These are phyloP conservation scores for Brachionus manjavacas DNA, from an alignment of 1,140 invertebrate genomes.

Conservation along the genomic window DNA sequence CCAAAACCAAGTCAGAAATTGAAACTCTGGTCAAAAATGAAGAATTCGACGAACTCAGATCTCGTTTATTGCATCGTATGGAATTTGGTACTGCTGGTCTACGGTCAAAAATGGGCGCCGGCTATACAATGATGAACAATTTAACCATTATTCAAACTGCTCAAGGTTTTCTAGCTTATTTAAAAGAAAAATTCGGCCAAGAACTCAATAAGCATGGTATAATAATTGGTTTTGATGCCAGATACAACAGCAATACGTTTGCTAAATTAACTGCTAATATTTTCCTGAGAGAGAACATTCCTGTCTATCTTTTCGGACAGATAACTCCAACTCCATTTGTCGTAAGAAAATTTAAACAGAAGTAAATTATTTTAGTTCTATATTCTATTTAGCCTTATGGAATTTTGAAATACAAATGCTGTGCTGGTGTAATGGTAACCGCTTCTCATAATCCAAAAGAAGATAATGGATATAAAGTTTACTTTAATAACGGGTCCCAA, in stretches of 20 bases:
- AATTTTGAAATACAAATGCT: conserved; percentile 66
- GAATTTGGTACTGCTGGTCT: conserved; percentile 61
- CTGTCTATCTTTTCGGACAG: conserved; percentile 74
- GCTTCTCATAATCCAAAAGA: conserved; percentile 98
- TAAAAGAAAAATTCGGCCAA: conserved; percentile 3
- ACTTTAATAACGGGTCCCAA: conserved; percentile 87
- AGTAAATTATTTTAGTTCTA: not conserved
- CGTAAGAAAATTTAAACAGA: conserved; percentile 47
- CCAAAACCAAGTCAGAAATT: conserved; percentile 22
- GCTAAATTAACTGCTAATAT: conserved; percentile 80
- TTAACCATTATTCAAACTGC: conserved; percentile 91
- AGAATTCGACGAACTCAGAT: not conserved
- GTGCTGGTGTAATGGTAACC: conserved; percentile 87
- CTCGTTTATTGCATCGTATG: conserved; percentile 14
- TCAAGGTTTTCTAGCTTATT: conserved; percentile 60
- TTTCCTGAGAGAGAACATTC: conserved; percentile 71
- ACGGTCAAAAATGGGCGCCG: conserved; percentile 81
- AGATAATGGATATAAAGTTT: conserved; percentile 97
- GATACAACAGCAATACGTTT: conserved; percentile 87
- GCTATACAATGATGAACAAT: conserved; percentile 91
- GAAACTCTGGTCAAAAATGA: not conserved
- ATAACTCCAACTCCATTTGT: conserved; percentile 88
- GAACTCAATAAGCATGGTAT: conserved; percentile 56
- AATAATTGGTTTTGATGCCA: conserved; percentile 87
- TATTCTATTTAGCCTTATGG: conserved; percentile 64